These are phyloP conservation scores for Pao palembangensis DNA, from an alignment of 2,113 vertebrate species.

Conservation along the genomic window DNA sequence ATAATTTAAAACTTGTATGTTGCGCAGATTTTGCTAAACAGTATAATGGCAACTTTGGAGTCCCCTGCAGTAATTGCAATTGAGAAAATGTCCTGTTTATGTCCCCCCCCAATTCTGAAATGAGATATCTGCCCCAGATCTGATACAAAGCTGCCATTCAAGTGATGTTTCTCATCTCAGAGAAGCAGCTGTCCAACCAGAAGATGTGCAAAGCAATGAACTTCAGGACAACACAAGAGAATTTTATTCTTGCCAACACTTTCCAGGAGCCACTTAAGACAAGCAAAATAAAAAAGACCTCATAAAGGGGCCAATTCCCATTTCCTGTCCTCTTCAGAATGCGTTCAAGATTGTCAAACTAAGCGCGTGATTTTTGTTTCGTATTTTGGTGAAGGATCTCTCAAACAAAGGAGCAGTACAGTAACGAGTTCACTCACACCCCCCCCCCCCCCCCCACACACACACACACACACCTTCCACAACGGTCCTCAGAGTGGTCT, in stretches of 20 bases:
- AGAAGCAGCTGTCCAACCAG: constrained; percentile 58
- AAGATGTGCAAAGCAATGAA: constrained; percentile 51
- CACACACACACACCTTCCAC: constrained; percentile 5
- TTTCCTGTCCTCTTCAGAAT: constrained; percentile 55
- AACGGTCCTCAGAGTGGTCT: constrained; percentile 49
- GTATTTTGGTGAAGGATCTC: constrained; percentile 31
- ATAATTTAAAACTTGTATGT: no score
- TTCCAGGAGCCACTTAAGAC: constrained; percentile 60
- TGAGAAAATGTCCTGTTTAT: no score
- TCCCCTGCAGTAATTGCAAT: no score
- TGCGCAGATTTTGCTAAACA: no score
- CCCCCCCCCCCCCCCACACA: constrained; percentile 2
- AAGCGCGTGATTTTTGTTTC: constrained; percentile 55
- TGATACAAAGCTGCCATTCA: constrained; percentile 41
- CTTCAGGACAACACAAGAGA: constrained; percentile 46
- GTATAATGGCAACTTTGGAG: no score
- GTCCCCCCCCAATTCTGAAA: background rate
- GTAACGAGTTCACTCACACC: constrained; percentile 34
- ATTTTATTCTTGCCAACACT: constrained; percentile 52
- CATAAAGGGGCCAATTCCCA: constrained; percentile 56
- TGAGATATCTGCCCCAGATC: background rate
- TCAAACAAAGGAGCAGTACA: constrained; percentile 66
- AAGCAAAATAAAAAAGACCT: constrained; percentile 28
- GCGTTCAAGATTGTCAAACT: constrained; percentile 53
- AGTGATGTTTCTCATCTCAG: constrained; percentile 44